Conservation (phyloP, 2,797 vertebrate species). For the Lacerta bilineata region DNA sequence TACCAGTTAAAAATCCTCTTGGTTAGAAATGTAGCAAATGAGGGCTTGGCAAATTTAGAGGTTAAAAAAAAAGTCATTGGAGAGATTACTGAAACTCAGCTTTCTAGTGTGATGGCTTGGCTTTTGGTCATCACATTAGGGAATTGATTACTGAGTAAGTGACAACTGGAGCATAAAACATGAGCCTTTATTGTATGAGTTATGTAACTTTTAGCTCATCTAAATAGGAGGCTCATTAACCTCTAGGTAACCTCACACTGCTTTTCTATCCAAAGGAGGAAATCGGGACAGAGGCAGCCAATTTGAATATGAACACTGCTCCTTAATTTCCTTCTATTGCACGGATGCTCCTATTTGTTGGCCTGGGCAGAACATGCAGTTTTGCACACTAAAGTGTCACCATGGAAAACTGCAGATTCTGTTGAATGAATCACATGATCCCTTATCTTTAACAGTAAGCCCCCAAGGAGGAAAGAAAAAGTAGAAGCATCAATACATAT, state of each 20-base stretch:
- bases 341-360: neutral
- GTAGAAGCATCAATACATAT: no score
- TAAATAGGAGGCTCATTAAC: slow-evolving; percentile 17
- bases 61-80: neutral
- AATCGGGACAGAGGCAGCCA: neutral
- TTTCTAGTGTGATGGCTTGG: neutral
- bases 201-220: slow-evolving; percentile 22
- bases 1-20: slow-evolving; percentile 13
- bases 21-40: slow-evolving; percentile 9
- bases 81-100: slow-evolving; percentile 19
- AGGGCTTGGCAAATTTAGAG: slow-evolving; percentile 21
- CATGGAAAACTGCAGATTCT: neutral
- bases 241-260: slow-evolving; percentile 14
- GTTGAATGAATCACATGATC: neutral
- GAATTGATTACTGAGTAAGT: slow-evolving; percentile 30
- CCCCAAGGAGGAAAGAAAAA: neutral
- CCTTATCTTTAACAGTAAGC: neutral
- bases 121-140: slow-evolving; percentile 25
- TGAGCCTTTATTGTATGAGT: slow-evolving; percentile 32
- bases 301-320: neutral
- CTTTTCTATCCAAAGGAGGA: neutral
- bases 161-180: slow-evolving; percentile 22
- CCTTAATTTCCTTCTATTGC: neutral
- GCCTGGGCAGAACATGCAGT: neutral
- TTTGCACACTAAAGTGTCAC: neutral